Base-by-base conservation (phyloP, 2,888 invertebrate genomes). In the Drosophila tripunctata region DNA sequence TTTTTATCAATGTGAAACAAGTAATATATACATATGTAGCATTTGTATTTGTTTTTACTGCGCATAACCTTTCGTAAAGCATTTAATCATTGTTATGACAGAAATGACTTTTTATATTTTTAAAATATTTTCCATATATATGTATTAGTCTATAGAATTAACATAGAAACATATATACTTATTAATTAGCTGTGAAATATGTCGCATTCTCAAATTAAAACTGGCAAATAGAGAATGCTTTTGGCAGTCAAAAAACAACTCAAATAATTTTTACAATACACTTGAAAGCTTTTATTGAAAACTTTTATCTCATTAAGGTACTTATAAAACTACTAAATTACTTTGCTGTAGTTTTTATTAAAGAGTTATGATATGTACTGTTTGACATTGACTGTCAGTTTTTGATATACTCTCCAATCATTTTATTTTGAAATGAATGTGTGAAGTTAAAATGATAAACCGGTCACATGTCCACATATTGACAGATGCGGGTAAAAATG, bases 181-280 rank as follows among this genome's bases (percentile, higher is more conserved):
- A 54, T 56, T 64, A 76, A 68, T 76, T 62, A 62, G 61, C 63
- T 58, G 67, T 64, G 40, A 44, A 12, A 56, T 67, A 45, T 72
- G 63, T 44, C 56, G 52, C 48, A 58, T 40, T 55, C 22, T 2
- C n/a, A 35, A 21, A 36, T 14, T 27, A 14, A 6, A 8, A 1
- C 10, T 6, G 12, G 27, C 36, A 38, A 35, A 33, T 8, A 7
- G 6, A 22, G 15, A 30, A 31, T 30, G 27, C n/a, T 5, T 22
- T 50, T 27, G 8, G 7, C 30, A 40, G 12, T 4, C 2, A 21
- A 2, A 45, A 19, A 22, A 17, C n/a, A n/a, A 17, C 30, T 30
- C 2, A 14, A 0, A 15, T 7, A 8, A 31, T 2, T 12, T 22
- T 41, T 36, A 4, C 3, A 22, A 14, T 14, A 33, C 31, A 33